Conservation (phyloP, 1,140 invertebrate genomes). For the Teleogryllus occipitalis region DNA sequence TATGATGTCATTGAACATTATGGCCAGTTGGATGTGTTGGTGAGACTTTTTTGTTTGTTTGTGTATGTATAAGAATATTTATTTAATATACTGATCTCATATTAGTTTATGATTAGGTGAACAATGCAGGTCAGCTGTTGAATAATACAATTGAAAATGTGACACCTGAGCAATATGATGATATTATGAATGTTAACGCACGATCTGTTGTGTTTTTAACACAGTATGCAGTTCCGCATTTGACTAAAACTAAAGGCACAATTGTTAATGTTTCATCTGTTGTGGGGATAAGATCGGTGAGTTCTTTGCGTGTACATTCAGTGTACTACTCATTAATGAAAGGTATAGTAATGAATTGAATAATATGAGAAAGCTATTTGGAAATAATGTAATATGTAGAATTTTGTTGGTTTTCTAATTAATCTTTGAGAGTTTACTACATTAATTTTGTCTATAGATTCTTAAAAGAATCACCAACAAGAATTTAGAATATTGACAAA, state of each 20-base stretch:
- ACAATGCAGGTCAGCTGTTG: constrained; percentile 80
- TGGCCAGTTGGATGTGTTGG: constrained; percentile 63
- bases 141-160: constrained; percentile 75
- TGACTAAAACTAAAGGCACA: constrained; percentile 72
- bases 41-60: neutral
- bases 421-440: no score
- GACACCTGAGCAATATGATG: constrained; percentile 60
- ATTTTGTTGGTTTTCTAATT: no score
- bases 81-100: neutral
- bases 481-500: no score
- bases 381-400: no score
- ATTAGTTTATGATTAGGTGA: constrained; percentile 40
- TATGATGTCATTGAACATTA: constrained; percentile 45
- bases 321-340: no score
- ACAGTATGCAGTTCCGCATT: constrained; percentile 71
- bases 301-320: no score
- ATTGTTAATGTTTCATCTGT: constrained; percentile 90
- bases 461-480: no score
- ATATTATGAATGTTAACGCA: constrained; percentile 56
- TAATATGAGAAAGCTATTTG: no score
- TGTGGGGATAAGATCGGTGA: constrained; percentile 54
- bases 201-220: constrained; percentile 76
- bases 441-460: no score
- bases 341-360: no score
- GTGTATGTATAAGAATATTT: no score